phyloP scores from a whole-genome alignment of 2,888 invertebrate genomes.

The Carcina quercana region DNA sequence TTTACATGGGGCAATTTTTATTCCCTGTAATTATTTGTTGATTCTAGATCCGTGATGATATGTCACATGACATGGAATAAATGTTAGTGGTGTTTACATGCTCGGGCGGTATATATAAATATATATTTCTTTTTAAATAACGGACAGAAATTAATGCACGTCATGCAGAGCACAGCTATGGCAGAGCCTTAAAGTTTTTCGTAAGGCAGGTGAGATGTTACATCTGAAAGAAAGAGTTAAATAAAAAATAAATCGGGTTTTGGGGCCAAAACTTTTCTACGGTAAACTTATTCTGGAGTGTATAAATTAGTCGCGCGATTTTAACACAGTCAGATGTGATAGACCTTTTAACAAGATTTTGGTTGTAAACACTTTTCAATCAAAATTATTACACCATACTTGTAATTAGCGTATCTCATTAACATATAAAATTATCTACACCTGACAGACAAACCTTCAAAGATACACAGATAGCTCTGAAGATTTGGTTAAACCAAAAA shows the following conservation, averaged over 20 bases:
- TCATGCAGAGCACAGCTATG: constrained; percentile 70
- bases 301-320: too few relatives aligned
- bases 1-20: not conserved
- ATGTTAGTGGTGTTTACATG: constrained; percentile 41
- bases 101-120: constrained; percentile 20
- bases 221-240: constrained; percentile 87
- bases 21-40: not conserved
- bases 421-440: too few relatives aligned
- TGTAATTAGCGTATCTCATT: too few relatives aligned
- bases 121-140: constrained; percentile 25
- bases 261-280: too few relatives aligned
- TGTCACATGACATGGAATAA: not conserved
- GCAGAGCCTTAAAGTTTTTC: constrained; percentile 89
- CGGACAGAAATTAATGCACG: constrained; percentile 58
- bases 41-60: not conserved
- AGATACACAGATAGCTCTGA: too few relatives aligned
- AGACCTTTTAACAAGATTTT: too few relatives aligned
- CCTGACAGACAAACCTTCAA: too few relatives aligned
- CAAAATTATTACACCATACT: too few relatives aligned
- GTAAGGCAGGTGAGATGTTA: constrained; percentile 92
- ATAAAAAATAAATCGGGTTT: constrained; percentile 47
- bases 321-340: too few relatives aligned
- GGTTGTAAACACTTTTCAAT: too few relatives aligned
- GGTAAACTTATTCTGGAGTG: too few relatives aligned
- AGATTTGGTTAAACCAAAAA: too few relatives aligned